A percentile compares a stretch with the other conserved stretches of the same genome.
Evolutionary conservation across 2,797 vertebrate genomes (phyloP).

Genomic region (Hoplostethus mediterraneus): DNA sequence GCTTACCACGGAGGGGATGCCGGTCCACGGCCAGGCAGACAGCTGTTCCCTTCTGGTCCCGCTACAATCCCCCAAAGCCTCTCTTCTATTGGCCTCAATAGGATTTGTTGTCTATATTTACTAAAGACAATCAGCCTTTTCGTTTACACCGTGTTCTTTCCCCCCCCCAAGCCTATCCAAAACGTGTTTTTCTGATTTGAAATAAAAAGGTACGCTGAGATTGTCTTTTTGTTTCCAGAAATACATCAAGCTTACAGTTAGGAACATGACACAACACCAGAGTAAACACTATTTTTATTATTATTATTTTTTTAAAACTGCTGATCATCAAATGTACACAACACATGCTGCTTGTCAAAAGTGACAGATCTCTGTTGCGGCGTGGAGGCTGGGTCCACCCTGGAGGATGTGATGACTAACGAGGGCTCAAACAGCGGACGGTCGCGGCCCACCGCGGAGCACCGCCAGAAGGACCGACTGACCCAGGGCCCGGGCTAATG

Average conservation of each 20-base stretch:
- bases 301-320: background rate
- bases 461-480: slow-evolving; percentile 29
- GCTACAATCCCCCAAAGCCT: slow-evolving; percentile 32
- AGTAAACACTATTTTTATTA: background rate
- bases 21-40: slow-evolving; percentile 43
- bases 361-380: slow-evolving; percentile 26
- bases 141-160: slow-evolving; percentile 15
- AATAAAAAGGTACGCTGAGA: background rate
- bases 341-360: slow-evolving; percentile 28
- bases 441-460: slow-evolving; percentile 39
- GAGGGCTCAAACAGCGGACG: slow-evolving; percentile 45
- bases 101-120: slow-evolving; percentile 41
- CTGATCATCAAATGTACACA: slow-evolving; percentile 8
- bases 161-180: background rate
- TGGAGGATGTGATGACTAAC: slow-evolving; percentile 34
- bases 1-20: slow-evolving; percentile 56
- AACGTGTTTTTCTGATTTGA: slow-evolving; percentile 10
- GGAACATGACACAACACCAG: no score
- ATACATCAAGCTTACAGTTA: no score
- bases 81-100: slow-evolving; percentile 14
- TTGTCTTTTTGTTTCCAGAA: background rate
- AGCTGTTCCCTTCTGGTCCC: slow-evolving; percentile 65
- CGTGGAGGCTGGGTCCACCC: slow-evolving; percentile 11
- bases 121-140: slow-evolving; percentile 3
- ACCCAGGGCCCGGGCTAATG: slow-evolving; percentile 38